These are phyloP conservation scores for Craniophora ligustri DNA, from an alignment of 2,888 invertebrate genomes.

Conservation along the genomic window DNA sequence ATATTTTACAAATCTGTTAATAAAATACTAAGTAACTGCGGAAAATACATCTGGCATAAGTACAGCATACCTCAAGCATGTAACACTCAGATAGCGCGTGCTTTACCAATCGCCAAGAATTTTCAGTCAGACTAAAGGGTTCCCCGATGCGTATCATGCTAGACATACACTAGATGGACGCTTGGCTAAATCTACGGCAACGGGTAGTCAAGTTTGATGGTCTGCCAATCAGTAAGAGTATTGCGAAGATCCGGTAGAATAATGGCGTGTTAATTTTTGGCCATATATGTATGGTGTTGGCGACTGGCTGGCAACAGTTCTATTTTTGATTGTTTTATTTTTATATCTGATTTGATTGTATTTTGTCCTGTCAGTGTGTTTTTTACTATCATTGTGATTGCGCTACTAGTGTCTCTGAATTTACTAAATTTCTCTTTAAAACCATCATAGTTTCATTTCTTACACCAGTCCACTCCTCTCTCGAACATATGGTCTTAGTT, in stretches of 20 bases:
- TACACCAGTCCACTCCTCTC: too few relatives aligned
- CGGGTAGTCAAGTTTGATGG: slow-evolving; percentile 14
- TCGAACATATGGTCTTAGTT: too few relatives aligned
- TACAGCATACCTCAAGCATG: slow-evolving; percentile 27
- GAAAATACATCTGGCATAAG: slow-evolving; percentile 32
- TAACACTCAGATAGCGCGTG: slow-evolving; percentile 23
- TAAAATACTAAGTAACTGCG: background rate
- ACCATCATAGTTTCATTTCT: too few relatives aligned
- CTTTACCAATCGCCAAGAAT: slow-evolving; percentile 10
- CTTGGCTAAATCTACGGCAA: slow-evolving; percentile 20
- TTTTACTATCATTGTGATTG: too few relatives aligned
- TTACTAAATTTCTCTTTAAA: too few relatives aligned
- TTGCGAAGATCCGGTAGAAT: background rate
- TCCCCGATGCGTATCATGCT: slow-evolving; percentile 24
- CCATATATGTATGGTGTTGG: too few relatives aligned
- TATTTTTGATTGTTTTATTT: too few relatives aligned
- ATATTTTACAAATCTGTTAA: background rate
- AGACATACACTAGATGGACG: slow-evolving; percentile 7
- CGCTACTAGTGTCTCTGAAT: too few relatives aligned
- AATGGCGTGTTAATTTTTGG: too few relatives aligned
- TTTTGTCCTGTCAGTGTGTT: too few relatives aligned
- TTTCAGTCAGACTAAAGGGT: slow-evolving; percentile 27
- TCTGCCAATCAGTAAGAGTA: slow-evolving; percentile 23
- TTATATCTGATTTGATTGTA: too few relatives aligned
- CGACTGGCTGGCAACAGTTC: too few relatives aligned